phyloP scores from a whole-genome alignment of 1,140 invertebrate species.

The Dinoponera quadriceps region DNA sequence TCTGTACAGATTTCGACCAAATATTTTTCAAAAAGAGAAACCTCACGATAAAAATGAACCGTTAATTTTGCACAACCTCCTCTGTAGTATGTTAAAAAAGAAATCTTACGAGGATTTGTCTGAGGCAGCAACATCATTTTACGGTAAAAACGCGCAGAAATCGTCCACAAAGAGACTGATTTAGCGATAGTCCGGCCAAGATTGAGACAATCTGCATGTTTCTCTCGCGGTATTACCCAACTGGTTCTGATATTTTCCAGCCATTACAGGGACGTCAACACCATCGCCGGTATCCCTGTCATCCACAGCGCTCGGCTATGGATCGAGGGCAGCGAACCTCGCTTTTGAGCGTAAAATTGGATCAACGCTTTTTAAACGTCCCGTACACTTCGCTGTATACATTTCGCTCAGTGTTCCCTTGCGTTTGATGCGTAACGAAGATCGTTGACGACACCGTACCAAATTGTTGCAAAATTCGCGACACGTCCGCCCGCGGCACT shows the following conservation, averaged over 20 bases:
- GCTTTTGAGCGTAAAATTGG: slow-evolving; percentile 74
- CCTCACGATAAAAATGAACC: too few species aligned
- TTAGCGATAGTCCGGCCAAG: slow-evolving; percentile 47
- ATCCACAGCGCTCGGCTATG: slow-evolving; percentile 67
- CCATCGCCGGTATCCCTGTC: slow-evolving; percentile 70
- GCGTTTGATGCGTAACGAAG: slow-evolving; percentile 58
- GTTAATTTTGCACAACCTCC: too few species aligned
- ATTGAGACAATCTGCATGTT: slow-evolving; percentile 59
- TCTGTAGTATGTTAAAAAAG: too few species aligned
- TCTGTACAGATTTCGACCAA: too few species aligned
- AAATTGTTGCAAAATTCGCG: slow-evolving; percentile 54
- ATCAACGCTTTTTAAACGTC: slow-evolving; percentile 74
- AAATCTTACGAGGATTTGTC: too few species aligned
- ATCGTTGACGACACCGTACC: slow-evolving; percentile 47
- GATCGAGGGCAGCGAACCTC: slow-evolving; percentile 66
- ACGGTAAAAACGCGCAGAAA: slow-evolving; percentile 32
- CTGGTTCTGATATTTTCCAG: slow-evolving; percentile 72
- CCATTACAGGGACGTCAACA: slow-evolving; percentile 75
- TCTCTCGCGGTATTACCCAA: slow-evolving; percentile 65
- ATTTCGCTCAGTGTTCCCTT: slow-evolving; percentile 51
- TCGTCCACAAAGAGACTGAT: slow-evolving; percentile 22
- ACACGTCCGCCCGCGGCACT: slow-evolving; percentile 31
- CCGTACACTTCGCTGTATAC: slow-evolving; percentile 62
- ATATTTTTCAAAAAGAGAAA: too few species aligned
- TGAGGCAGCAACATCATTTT: too few species aligned